These are phyloP conservation scores for Lithophane semibrunnea DNA, from an alignment of 2,888 invertebrate genomes.

Conservation along the genomic window DNA sequence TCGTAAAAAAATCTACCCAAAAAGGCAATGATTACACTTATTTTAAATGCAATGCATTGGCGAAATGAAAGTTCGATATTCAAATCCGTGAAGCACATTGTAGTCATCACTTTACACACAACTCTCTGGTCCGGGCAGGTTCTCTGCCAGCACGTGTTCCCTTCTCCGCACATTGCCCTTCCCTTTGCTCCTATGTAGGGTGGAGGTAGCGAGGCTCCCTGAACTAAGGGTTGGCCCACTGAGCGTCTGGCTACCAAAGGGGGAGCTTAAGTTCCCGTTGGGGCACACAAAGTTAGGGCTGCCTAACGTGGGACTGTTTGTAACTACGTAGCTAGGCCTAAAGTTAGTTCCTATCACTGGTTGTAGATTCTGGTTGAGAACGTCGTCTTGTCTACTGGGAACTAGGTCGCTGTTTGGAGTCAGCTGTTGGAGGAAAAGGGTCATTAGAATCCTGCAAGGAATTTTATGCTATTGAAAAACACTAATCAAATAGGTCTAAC, in stretches of 20 bases:
- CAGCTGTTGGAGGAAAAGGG: conserved; percentile 73
- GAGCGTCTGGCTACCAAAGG: conserved; percentile 85
- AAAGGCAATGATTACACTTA: conserved; percentile 49
- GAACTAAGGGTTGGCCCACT: conserved; percentile 87
- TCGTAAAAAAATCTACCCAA: conserved; percentile 63
- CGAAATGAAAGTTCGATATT: conserved; percentile 60
- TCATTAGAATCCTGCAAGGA: background rate
- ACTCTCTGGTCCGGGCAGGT: conserved; percentile 96
- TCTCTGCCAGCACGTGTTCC: conserved; percentile 95
- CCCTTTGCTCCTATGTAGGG: conserved; percentile 88
- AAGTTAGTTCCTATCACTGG: conserved; percentile 78
- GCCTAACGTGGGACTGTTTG: conserved; percentile 87
- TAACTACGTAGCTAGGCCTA: conserved; percentile 84
- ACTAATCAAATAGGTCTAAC: too few relatives aligned
- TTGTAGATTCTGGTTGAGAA: conserved; percentile 84
- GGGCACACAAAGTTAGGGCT: conserved; percentile 89
- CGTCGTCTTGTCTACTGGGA: conserved; percentile 83
- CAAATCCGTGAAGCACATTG: conserved; percentile 64
- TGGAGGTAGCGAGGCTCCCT: conserved; percentile 85
- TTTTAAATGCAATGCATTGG: conserved; percentile 68
- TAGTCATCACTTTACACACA: conserved; percentile 91
- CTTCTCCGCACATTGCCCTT: conserved; percentile 90
- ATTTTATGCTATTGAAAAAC: background rate
- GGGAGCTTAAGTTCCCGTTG: conserved; percentile 84
- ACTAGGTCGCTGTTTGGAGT: conserved; percentile 81